Base-by-base conservation (phyloP, 2,113 vertebrate genomes). In the Macrotis lagotis region DNA sequence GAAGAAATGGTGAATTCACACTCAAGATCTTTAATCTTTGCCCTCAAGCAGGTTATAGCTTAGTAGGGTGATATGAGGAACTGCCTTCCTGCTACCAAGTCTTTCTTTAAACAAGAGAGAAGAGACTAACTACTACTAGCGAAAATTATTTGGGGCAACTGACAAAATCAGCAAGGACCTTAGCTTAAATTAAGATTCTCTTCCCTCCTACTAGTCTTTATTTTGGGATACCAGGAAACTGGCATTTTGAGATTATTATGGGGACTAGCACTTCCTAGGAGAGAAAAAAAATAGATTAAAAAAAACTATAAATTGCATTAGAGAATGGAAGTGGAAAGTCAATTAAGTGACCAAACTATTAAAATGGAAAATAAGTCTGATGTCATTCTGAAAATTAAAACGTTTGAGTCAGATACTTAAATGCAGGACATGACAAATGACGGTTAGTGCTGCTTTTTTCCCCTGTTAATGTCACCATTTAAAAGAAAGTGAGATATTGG, bases 301-400 rank as follows among this genome's bases (percentile, higher is more conserved):
- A 22, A 94, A 92, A 96, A 96, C 66, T 44, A 44, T 83, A 95
- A 91, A 94, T 89, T 89, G 91, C 93, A 66, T 96, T 93, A 91
- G 94, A 96, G 97, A 97, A 94, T 94, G 90, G 96, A 97, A 97
- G 96, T 96, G 94, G 95, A 96, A 98, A 96, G 95, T 97, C 97
- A 94, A 91, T 98, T 97, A 98, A 97, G 97, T 96, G 97, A 96
- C 88, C 94, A 97, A 95, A 96, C 96, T 97, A 97, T 98, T 97
- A 98, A 98, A 96, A 98, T 97, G 97, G 97, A 98, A 97, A 98
- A 96, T 97, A 97, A 98, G 97, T 98, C 97, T 98, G 97, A 98
- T 97, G 97, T 98, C 97, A 98, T 96, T 96, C 95, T 96, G 96
- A 96, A 95, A 96, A 98, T 95, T 97, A 95, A 97, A 96, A 96